Evolutionary conservation across 1,140 invertebrate species (phyloP), one percentile per base, ranked within the genome.

Genomic region (Drosophila elegans): DNA sequence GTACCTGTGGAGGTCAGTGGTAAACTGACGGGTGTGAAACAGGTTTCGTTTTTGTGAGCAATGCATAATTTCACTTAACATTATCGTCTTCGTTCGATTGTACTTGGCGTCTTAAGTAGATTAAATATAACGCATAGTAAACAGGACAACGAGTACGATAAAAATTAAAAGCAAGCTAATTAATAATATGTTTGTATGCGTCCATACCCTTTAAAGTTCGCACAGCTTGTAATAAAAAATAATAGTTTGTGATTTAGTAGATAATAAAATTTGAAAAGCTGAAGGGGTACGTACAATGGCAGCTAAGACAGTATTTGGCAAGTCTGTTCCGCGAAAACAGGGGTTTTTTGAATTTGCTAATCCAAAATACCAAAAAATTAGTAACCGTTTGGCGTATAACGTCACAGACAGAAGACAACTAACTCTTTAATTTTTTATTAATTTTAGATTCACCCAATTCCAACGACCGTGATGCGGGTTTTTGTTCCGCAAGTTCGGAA

Each of bases 381-480:
- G 36, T 42, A 76, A 76, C 73, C 73, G 53, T 76, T 76, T 10
- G 49, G 39, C 25, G 9, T 13, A 13, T 41, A 29, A 57, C 68
- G 68, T 72, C 68, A 72, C 51, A 57, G 44, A 76, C 59, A 67
- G 61, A 76, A 76, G 46, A 67, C 59, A 49, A 72, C 73, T 68
- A 69, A 57, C 48, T 63, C 56, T 77, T 57, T 16, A 21, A 34
- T 29, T 49, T 68, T 36, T 32, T 25, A 64, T 27, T 88, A 66
- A 72, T 91, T 90, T 61, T 62, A 93, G 92, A 91, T 80, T 91
- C 84, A 49, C 91, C 88, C 59, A 90, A 86, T 74, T 92, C 91
- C 51, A 91, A 78, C 46, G 95, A 96, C 63, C 93, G 94, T 59
- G 95, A 96, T 82, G 95, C 95, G 2, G 95, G 95, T 29, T 96